Percentiles rank a stretch among this genome's conserved stretches.
Evolutionary conservation across 1,140 invertebrate genomes (phyloP).

Genomic region (Drosophila sulfurigaster): DNA sequence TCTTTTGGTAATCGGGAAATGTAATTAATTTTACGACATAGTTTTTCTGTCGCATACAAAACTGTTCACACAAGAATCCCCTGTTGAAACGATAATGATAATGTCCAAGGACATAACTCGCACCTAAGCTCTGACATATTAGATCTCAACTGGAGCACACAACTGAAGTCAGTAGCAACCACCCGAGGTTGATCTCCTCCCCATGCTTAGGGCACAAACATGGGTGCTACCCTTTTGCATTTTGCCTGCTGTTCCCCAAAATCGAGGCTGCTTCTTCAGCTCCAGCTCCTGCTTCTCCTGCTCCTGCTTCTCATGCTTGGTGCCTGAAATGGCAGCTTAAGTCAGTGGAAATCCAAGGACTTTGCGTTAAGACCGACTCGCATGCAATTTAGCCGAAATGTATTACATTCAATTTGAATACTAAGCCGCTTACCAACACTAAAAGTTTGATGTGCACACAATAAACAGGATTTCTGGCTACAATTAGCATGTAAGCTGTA

Average conservation of each 20-base stretch:
- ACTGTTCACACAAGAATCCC: background rate
- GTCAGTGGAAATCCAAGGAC: conserved; percentile 64
- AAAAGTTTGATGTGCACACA: conserved; percentile 83
- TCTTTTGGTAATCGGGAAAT: background rate
- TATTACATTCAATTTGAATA: conserved; percentile 84
- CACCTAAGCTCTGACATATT: conserved; percentile 47
- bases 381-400: conserved; percentile 81
- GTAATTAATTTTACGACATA: too few species aligned
- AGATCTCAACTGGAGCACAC: conserved; percentile 14
- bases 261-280: background rate
- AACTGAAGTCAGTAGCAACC: background rate
- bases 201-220: conserved; percentile 34
- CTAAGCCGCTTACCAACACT: conserved; percentile 83
- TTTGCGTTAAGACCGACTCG: conserved; percentile 74
- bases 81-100: conserved; percentile 22
- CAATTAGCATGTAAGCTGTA: conserved; percentile 80
- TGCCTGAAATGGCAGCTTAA: conserved; percentile 64
- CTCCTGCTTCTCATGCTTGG: background rate
- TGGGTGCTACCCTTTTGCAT: conserved; percentile 29
- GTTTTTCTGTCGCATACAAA: background rate
- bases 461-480: conserved; percentile 83
- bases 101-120: conserved; percentile 20
- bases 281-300: background rate
- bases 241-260: background rate
- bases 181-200: conserved; percentile 14